Evolutionary conservation across 2,797 vertebrate genomes (phyloP).

Genomic region (Girardinus metallicus): DNA sequence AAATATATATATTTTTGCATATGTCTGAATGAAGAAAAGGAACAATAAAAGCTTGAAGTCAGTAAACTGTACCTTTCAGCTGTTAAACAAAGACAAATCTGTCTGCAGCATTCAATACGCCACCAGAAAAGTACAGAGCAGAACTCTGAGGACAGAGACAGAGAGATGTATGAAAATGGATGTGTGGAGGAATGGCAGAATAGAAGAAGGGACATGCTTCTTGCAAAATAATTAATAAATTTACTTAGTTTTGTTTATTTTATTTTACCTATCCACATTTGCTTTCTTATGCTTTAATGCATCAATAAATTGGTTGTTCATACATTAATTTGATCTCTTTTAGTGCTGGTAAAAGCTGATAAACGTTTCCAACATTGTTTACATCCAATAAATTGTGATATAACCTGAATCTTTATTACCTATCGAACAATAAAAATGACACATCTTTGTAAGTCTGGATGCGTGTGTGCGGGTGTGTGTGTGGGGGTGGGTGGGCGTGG

Average conservation of each 20-base stretch:
- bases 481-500: background rate
- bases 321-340: background rate
- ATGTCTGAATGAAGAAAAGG: constrained; percentile 20
- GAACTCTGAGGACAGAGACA: constrained; percentile 53
- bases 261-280: background rate
- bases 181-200: constrained; percentile 22
- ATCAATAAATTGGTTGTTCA: background rate
- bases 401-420: background rate
- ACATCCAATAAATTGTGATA: background rate
- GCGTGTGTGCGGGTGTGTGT: background rate
- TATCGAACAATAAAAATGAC: background rate
- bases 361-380: background rate
- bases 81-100: constrained; percentile 54
- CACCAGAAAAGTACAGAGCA: constrained; percentile 44
- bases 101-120: constrained; percentile 45
- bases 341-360: background rate
- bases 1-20: background rate
- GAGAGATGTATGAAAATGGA: constrained; percentile 51
- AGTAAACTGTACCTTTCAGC: constrained; percentile 41
- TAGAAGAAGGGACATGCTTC: constrained; percentile 15
- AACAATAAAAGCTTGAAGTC: constrained; percentile 46
- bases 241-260: constrained; percentile 4
- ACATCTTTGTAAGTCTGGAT: background rate
- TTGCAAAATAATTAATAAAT: background rate
- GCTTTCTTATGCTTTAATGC: background rate